Base-by-base conservation (phyloP, 2,888 invertebrate genomes). In the Gryllus longicercus region DNA sequence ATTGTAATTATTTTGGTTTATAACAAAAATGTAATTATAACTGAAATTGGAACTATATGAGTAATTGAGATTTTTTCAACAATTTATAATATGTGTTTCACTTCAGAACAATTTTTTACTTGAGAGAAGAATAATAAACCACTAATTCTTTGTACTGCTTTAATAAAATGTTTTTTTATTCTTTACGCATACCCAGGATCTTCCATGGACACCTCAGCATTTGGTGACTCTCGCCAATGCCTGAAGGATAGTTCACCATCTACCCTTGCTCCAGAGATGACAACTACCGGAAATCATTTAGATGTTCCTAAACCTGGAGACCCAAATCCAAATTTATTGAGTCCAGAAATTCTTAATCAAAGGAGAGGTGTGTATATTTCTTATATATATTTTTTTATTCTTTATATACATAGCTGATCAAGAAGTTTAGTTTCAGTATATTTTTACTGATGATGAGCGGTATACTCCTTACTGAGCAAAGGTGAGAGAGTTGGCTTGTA, bases 311-410 rank as follows among this genome's bases (percentile, higher is more conserved):
- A 93, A 84, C 90, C 91, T 77, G 88, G 90, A 79, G 92, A 92
- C 84, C 2, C 63, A 16, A 93, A 92, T 86, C 92, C 92, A n/a
- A 95, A 95, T 87, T 91, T 95, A 83, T 90, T 96, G 78, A 95
- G 95, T 86, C 96, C 96, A 38, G 95, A 96, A 85, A 90, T 92
- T 83, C 89, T 93, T 82, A 92, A 90, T 85, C 92, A 93, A 85
- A 87, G 93, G 84, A 89, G 93, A 88, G 91, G 91, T 91, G 84
- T 84, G 85, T 84, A 25, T 25, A 25, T 25, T 25, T 25, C 25
- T 25, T 2, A 25, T 25, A 25, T 4, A 25, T 25, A 4, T 25
- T 25, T 25, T 25, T 25, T 25, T 2, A 4, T 25, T 4, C 25
- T 25, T 25, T 25, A 25, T 25, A 25, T 25, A 25, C 25, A 4